Evolutionary conservation across 2,113 vertebrate genomes (phyloP).

Genomic region (Xiphias gladius): DNA sequence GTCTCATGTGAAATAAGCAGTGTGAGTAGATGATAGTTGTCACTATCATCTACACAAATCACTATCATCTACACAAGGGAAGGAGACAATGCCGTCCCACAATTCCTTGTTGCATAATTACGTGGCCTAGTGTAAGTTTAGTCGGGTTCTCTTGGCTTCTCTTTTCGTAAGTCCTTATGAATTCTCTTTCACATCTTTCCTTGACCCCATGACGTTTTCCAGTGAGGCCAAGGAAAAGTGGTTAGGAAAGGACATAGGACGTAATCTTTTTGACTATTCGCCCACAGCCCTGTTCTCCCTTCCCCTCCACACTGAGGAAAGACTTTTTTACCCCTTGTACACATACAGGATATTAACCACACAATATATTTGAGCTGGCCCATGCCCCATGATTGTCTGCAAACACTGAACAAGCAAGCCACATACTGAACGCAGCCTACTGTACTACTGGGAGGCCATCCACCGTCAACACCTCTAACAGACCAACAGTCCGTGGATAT

Average conservation of each 20-base stretch:
- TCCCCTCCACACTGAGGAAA: neutral
- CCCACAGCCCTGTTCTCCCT: neutral
- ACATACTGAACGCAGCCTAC: neutral
- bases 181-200: too few relatives aligned
- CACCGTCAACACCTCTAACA: neutral
- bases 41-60: too few relatives aligned
- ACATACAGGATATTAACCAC: conserved; percentile 9
- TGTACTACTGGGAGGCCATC: neutral
- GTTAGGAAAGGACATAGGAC: too few relatives aligned
- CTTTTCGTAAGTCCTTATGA: too few relatives aligned
- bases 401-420: neutral
- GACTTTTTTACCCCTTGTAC: conserved; percentile 1
- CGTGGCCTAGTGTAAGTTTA: too few relatives aligned
- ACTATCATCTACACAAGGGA: too few relatives aligned
- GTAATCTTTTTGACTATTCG: too few relatives aligned
- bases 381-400: neutral
- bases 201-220: too few relatives aligned
- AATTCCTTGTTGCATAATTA: too few relatives aligned
- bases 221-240: too few relatives aligned
- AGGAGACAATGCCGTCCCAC: too few relatives aligned
- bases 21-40: neutral
- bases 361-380: neutral
- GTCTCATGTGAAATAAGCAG: neutral
- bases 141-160: too few relatives aligned
- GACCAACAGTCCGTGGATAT: neutral